phyloP scores from a whole-genome alignment of 2,888 invertebrate genomes.

The Spilosoma lubricipeda region DNA sequence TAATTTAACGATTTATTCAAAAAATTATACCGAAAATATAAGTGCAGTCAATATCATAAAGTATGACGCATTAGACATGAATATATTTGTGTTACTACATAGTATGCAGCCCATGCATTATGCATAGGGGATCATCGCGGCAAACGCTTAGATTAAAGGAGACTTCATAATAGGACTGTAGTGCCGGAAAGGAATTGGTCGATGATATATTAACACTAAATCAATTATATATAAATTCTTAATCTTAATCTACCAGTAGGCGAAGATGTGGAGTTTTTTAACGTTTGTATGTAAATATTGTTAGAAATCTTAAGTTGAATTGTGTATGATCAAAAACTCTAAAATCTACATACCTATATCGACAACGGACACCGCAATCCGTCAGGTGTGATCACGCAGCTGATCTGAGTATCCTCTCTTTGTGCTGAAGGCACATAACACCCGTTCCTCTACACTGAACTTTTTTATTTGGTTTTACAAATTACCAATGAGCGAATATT shows the following conservation, averaged over 20 bases:
- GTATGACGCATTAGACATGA: constrained; percentile 42
- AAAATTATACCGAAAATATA: constrained; percentile 31
- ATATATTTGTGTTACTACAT: constrained; percentile 49
- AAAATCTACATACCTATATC: no score
- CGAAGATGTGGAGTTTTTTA: no score
- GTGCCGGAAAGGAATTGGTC: not conserved
- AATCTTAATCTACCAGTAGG: no score
- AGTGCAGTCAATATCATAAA: constrained; percentile 35
- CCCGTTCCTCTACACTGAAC: no score
- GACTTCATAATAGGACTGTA: constrained; percentile 33
- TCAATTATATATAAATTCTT: no score
- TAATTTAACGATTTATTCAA: not conserved
- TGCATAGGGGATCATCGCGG: constrained; percentile 72
- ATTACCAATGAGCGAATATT: not conserved
- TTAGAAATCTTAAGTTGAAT: no score
- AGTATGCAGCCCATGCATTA: constrained; percentile 75
- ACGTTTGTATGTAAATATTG: no score
- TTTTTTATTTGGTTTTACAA: not conserved
- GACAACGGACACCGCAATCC: not conserved
- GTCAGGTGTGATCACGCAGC: not conserved
- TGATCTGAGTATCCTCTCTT: not conserved
- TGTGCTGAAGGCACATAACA: not conserved
- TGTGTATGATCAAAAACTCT: no score
- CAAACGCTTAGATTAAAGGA: constrained; percentile 59
- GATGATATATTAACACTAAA: not conserved